phyloP scores from a whole-genome alignment of 2,797 vertebrate species.

The Pogonophryne albipinna region DNA sequence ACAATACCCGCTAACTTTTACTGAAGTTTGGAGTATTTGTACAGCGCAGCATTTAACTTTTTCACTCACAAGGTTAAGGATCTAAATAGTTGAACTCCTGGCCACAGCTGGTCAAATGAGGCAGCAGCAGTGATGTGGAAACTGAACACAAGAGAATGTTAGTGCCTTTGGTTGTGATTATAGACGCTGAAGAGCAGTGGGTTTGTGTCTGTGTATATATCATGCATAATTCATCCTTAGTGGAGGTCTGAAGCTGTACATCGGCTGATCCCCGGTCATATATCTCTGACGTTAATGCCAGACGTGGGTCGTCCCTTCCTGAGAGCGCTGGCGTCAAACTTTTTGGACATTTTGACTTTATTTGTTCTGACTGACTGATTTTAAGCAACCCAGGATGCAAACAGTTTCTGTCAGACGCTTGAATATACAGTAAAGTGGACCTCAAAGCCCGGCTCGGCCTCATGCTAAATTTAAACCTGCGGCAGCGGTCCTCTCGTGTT shows the following conservation, averaged over 20 bases:
- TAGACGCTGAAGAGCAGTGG: not conserved
- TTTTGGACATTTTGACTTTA: slow-evolving; percentile 63
- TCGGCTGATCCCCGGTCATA: slow-evolving; percentile 19
- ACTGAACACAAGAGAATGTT: not conserved
- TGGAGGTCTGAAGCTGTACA: slow-evolving; percentile 42
- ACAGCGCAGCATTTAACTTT: not conserved
- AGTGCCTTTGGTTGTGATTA: too few relatives aligned
- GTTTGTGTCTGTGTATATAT: slow-evolving; percentile 46
- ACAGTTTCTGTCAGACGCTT: slow-evolving; percentile 62
- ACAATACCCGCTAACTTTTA: not conserved
- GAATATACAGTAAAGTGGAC: slow-evolving; percentile 74
- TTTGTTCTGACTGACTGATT: slow-evolving; percentile 77
- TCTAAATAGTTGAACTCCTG: not conserved
- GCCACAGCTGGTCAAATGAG: slow-evolving; percentile 12
- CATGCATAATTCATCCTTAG: slow-evolving; percentile 64
- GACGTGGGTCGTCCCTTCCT: slow-evolving; percentile 34
- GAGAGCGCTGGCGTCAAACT: slow-evolving; percentile 49
- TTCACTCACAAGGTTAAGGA: not conserved
- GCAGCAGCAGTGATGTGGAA: not conserved
- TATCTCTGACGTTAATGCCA: slow-evolving; percentile 46
- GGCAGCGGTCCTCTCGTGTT: slow-evolving; percentile 57
- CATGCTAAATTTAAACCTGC: slow-evolving; percentile 78
- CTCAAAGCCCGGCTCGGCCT: slow-evolving; percentile 45
- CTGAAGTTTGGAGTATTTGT: not conserved
- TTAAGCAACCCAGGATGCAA: slow-evolving; percentile 50